Percentiles rank a stretch among this genome's conserved stretches.
phyloP scores from a whole-genome alignment of 2,888 invertebrate species.

The Agrypnus murinus region DNA sequence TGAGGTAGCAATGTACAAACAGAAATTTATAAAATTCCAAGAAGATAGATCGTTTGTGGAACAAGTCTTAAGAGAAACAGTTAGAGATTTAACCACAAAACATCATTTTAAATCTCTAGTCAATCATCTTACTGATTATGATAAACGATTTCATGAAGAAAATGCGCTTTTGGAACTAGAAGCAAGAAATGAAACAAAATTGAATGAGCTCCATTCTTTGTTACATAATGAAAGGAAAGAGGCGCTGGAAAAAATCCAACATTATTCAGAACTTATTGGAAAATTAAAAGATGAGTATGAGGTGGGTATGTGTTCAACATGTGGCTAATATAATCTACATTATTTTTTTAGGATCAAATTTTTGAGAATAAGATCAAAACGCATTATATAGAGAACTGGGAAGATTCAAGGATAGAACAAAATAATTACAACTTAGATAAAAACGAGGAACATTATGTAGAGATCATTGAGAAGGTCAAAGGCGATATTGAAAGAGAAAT shows the following conservation, averaged over 20 bases:
- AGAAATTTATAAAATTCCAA: slow-evolving; percentile 55
- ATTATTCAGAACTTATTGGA: slow-evolving; percentile 58
- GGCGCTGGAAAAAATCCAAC: slow-evolving; percentile 53
- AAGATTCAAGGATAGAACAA: slow-evolving; percentile 69
- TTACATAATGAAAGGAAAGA: slow-evolving; percentile 55
- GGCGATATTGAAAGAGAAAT: slow-evolving; percentile 67
- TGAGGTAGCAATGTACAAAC: slow-evolving; percentile 45
- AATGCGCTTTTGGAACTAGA: slow-evolving; percentile 41
- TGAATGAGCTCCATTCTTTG: slow-evolving; percentile 52
- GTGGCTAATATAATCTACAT: neutral
- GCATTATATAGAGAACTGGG: slow-evolving; percentile 64
- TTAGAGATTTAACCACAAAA: slow-evolving; percentile 29
- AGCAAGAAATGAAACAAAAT: slow-evolving; percentile 45
- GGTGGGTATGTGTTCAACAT: slow-evolving; percentile 47
- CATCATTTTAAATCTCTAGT: slow-evolving; percentile 51
- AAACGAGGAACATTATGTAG: slow-evolving; percentile 62
- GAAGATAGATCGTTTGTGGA: slow-evolving; percentile 54
- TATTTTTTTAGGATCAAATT: slow-evolving; percentile 63
- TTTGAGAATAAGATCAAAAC: slow-evolving; percentile 63
- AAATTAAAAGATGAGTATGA: slow-evolving; percentile 63
- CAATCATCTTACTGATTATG: slow-evolving; percentile 51
- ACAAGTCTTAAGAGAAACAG: slow-evolving; percentile 48
- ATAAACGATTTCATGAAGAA: slow-evolving; percentile 46
- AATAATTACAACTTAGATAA: slow-evolving; percentile 60
- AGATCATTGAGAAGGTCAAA: slow-evolving; percentile 61